Conservation (phyloP, 2,797 vertebrate genomes). For the Tragopan temminckii region DNA sequence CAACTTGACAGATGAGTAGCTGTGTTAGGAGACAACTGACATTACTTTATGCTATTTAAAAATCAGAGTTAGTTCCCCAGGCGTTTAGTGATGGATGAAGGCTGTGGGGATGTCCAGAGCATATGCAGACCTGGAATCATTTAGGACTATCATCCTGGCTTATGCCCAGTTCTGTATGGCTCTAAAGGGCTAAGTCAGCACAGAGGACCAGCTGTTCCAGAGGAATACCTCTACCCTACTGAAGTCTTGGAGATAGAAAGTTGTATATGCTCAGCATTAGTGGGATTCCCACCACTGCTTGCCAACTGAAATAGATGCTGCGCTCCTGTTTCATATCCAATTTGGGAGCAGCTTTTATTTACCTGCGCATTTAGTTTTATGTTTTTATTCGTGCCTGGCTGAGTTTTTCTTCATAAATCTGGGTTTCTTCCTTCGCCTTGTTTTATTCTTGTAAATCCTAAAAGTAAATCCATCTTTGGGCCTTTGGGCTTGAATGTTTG, state of each 20-base stretch:
- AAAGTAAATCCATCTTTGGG: slow-evolving; percentile 63
- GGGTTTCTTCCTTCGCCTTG: slow-evolving; percentile 33
- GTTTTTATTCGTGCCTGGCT: slow-evolving; percentile 1
- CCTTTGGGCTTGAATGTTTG: slow-evolving; percentile 58
- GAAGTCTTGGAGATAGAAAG: background rate
- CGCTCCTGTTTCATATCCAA: background rate
- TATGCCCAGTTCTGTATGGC: background rate
- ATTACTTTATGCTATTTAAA: background rate
- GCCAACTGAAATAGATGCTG: background rate
- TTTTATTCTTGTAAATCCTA: slow-evolving; percentile 65
- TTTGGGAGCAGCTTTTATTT: background rate
- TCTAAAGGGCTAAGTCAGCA: background rate
- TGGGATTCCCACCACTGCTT: background rate
- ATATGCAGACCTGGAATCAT: background rate
- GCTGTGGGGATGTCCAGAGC: background rate
- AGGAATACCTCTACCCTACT: background rate
- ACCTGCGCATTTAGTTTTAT: background rate
- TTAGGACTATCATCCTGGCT: background rate
- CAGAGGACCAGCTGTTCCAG: background rate
- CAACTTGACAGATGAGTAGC: background rate
- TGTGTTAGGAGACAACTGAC: background rate
- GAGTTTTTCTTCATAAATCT: slow-evolving; percentile 30
- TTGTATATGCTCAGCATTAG: background rate
- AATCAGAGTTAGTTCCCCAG: background rate
- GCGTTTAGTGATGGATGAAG: background rate